Evolutionary conservation across 2,797 vertebrate species (phyloP).

Genomic region (Etheostoma nigrum): DNA sequence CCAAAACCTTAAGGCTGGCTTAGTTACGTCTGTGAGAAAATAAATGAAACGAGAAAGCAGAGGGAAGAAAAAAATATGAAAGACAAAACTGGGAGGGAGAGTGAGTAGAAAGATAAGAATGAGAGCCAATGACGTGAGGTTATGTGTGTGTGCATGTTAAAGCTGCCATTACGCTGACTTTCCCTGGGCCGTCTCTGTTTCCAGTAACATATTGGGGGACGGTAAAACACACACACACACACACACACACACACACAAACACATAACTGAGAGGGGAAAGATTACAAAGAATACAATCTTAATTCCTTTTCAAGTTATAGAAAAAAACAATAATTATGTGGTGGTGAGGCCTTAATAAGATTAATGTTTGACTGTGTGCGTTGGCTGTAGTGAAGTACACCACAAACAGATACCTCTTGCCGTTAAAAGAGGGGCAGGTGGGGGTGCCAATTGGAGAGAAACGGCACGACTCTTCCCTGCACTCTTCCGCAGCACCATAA

Average conservation of each 20-base stretch:
- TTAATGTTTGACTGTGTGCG: constrained; percentile 10
- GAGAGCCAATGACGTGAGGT: background rate
- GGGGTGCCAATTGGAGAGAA: constrained; percentile 37
- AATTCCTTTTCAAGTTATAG: background rate
- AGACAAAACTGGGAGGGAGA: constrained; percentile 5
- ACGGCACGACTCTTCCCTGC: constrained; percentile 52
- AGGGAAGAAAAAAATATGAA: constrained; percentile 18
- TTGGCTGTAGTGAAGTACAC: background rate
- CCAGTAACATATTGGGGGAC: background rate
- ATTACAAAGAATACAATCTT: background rate
- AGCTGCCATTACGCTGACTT: background rate
- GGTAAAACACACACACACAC: background rate
- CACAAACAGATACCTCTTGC: constrained; percentile 29
- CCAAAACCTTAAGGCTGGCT: constrained; percentile 61
- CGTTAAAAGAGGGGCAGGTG: background rate
- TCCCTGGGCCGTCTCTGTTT: background rate
- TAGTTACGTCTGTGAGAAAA: constrained; percentile 47
- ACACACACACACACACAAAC: too few relatives aligned
- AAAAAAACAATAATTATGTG: background rate
- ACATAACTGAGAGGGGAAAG: background rate
- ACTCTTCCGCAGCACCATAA: constrained; percentile 66
- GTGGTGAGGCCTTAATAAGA: background rate
- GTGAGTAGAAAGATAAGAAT: constrained; percentile 3
- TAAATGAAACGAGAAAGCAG: constrained; percentile 27
- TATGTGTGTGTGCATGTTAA: background rate